Base-by-base conservation (phyloP, 2,113 vertebrate genomes). In the Laticauda colubrina region DNA sequence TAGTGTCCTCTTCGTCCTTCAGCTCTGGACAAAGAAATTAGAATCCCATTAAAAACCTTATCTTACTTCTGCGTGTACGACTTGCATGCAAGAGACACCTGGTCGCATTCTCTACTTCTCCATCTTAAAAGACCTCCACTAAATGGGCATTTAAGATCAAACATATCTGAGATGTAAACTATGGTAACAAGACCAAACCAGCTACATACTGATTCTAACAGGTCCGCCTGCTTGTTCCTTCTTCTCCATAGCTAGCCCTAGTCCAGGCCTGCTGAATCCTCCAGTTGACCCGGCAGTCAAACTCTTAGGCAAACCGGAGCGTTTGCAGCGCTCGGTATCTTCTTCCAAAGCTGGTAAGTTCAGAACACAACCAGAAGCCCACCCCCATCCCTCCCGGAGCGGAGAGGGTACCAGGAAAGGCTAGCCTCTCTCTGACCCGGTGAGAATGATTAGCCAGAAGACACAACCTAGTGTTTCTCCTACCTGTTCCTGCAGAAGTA, bases 271-370 rank as follows among this genome's bases (percentile, higher is more conserved):
- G 57, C 97, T 99, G 95, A 98, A 95, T 97, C 98, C 98, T 23
- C 98, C 98, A 0, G 97, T 98, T 0, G 98, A 99, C 88, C 98
- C 97, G 0, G 97, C 97, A 4, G 94, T 97, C n/a, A 98, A 98
- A 93, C 96, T 97, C 21, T 91, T 95, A 85, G 96, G 97, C 86
- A 98, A 98, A 94, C 96, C 96, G 2, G 98, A 99, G 3, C 94
- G 97, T 0, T 97, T 99, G 91, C 98, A 98, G 85, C 98, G 97
- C 91, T 98, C 98, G 9, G 94, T 98, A 12, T 98, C 98, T 0
- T 98, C 98, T 0, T 92, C 98, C 88, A 97, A 98, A 0, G 97
- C 98, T 0, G 98, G 98, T 98, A 96, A 55, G 98, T 95, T 92
- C 0, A 2, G 53, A 0, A n/a, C 7, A 39, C 48, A 34, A 0